Base-by-base conservation (phyloP, 1,140 invertebrate species). In the Ectropis grisescens region DNA sequence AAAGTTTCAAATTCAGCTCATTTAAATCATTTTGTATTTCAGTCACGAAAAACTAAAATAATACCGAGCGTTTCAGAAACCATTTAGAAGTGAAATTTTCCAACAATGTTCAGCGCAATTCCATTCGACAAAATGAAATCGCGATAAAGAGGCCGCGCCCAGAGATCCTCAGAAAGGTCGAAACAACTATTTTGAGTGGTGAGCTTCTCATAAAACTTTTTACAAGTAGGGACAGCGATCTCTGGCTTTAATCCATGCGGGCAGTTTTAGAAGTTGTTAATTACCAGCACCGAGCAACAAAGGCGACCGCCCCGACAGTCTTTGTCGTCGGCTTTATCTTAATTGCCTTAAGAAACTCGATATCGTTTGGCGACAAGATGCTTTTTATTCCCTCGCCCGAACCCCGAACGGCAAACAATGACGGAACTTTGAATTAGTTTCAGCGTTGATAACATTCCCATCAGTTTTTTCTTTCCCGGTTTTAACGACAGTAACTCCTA, bases 311-410 rank as follows among this genome's bases (percentile, higher is more conserved):
- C 49, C 46, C 46, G 32, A 26, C 40, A 55, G 47, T 58, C 57
- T 62, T 68, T 52, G 52, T 58, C 50, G 40, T 47, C 46, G 41
- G 58, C 60, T 58, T 68, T 71, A 71, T 66, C 62, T 68, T 71
- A 68, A 71, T 68, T 71, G 52, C 64, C 62, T 66, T 50, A 58
- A 60, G 62, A 68, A 70, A 67, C 56, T 68, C 55, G 53, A 64
- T 64, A 69, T 66, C 61, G 58, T 62, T 58, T 54, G 49, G 53
- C 45, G 65, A 60, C 57, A 59, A 57, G 56, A 59, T 58, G 61
- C 52, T 66, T 65, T 64, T 66, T 68, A 59, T 65, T 52, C 47
- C 44, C 45, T 37, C 37, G 41, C 42, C 42, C 47, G 33, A 37
- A n/a, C 43, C 49, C 47, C 43, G 27, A 35, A 52, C 37, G 53